Evolutionary conservation across 2,888 invertebrate genomes (phyloP), one percentile per base, ranked within the genome.

Genomic region (Eucera pruinosa): DNA sequence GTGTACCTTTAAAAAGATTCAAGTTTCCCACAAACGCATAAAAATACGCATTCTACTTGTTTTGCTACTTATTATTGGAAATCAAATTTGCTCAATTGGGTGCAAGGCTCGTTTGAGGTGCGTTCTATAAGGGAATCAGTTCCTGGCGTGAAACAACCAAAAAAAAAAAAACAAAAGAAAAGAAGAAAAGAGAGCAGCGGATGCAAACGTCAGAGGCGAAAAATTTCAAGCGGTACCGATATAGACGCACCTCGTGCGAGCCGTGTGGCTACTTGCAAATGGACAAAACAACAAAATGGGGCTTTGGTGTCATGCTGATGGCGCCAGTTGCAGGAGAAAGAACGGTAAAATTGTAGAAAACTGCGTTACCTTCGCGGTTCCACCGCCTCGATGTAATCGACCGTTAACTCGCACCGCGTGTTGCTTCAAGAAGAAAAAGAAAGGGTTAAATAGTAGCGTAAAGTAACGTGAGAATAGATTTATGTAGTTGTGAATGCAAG

Each of bases 351-450:
- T 70, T 9, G 57, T 82, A 83, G 80, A 70, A 81, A 87, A 82
- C 89, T 90, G 84, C 65, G 88, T 92, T 92, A 92, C 92, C 91
- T 92, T 89, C 91, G 91, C 82, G 90, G 90, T 81, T 91, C 91
- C 88, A 89, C 82, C 84, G 87, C 84, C 84, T 91, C 91, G 85
- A 50, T 67, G 57, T 72, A 75, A 78, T 83, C 83, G 83, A 91
- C 89, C 70, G 89, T 90, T 88, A 92, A 90, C 89, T 90, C 89
- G 85, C 82, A 86, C 85, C 86, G 86, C 84, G 81, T 58, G 67
- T 86, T 85, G 90, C 91, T 91, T 90, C 86, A 89, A 89, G 87
- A n/a, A 85, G 85, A 86, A 83, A 88, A 86, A 58, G 83, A 80
- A 62, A 76, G 71, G 54, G 79, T 87, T 88, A 88, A 43, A 77